Conservation (phyloP, 2,888 invertebrate species). For the Rhagophthalmus giganteus region DNA sequence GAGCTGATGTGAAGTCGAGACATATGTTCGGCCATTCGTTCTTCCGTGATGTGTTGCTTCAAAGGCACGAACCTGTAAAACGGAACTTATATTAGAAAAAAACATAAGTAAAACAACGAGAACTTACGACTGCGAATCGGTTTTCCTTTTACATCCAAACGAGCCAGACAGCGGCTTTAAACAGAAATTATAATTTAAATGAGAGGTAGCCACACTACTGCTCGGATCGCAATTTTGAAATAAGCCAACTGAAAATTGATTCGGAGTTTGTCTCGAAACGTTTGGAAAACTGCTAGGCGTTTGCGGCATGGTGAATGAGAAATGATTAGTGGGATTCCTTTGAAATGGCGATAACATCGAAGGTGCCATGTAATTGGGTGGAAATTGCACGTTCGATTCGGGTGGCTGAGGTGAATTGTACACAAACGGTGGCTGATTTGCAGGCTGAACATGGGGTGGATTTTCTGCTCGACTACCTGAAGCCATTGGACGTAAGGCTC, state of each 20-base stretch:
- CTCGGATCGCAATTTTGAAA: background rate
- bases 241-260: background rate
- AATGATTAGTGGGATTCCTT: slow-evolving; percentile 5
- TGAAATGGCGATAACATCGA: slow-evolving; percentile 1
- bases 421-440: background rate
- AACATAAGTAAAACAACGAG: slow-evolving; percentile 3
- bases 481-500: background rate
- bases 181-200: background rate
- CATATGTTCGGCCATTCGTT: slow-evolving; percentile 81
- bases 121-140: slow-evolving; percentile 52
- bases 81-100: background rate
- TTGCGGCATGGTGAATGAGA: background rate
- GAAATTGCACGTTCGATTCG: background rate
- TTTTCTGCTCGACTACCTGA: background rate
- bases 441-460: background rate
- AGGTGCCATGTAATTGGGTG: slow-evolving; percentile 5
- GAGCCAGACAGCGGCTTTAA: slow-evolving; percentile 2
- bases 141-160: slow-evolving; percentile 46
- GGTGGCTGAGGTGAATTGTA: slow-evolving; percentile 2
- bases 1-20: slow-evolving; percentile 71
- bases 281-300: background rate
- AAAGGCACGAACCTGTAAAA: slow-evolving; percentile 48
- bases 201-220: background rate
- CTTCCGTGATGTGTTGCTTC: slow-evolving; percentile 81
- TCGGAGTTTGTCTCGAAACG: background rate